Evolutionary conservation across 2,888 invertebrate genomes (phyloP), one percentile per base, ranked within the genome.

Genomic region (Cheilosia pagana): DNA sequence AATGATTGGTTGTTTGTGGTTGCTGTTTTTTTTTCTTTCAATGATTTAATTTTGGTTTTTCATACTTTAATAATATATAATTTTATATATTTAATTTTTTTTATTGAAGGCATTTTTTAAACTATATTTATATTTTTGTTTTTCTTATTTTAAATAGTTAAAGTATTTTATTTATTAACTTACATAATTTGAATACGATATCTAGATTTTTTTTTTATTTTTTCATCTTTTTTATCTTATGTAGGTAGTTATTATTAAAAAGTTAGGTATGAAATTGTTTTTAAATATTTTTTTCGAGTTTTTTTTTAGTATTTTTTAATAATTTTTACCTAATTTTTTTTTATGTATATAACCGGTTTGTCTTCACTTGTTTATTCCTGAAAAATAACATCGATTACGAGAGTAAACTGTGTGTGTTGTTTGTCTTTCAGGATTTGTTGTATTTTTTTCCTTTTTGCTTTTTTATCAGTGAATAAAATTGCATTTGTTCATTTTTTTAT

Each of bases 121-220:
- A 82, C 77, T 86, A 81, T 87, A 86, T 87, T 87, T 87, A 87
- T 86, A 81, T 87, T 87, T 87, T 81, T 78, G 87, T 77, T 71
- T 87, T 81, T 79, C 62, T 81, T 86, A 86, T 74, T 81, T 63
- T 63, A 81, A 50, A 81, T 85, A 85, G 65, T 81, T 85, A 60
- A 75, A 78, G 77, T 82, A 83, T 60, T 83, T 81, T 85, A 71
- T 81, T 81, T 75, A 72, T 76, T 48, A 76, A 81, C 86, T 86
- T 81, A 86, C 72, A 81, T 86, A 81, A 86, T 86, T 86, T 87
- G 82, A 75, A 82, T 87, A 82, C 87, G 79, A 86, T 86, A 87
- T 87, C 78, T 87, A 67, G 70, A 71, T 81, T 86, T 87, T 83
- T 83, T 74, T 81, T 59, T 63, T 59, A 81, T 82, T 68, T 79